These are phyloP conservation scores for Manduca sexta DNA, from an alignment of 1,140 invertebrate species.

Conservation along the genomic window DNA sequence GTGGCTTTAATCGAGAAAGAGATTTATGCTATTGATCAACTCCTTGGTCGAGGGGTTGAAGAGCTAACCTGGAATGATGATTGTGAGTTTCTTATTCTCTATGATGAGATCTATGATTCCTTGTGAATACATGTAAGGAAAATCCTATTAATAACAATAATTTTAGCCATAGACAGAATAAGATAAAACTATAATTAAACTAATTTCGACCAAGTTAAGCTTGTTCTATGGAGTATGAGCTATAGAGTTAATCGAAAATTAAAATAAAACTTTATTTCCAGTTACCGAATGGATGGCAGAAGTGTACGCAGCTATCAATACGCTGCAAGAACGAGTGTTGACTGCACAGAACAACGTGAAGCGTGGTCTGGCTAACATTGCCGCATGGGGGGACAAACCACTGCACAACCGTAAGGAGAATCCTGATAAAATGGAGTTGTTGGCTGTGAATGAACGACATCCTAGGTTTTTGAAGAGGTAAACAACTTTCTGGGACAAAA, in stretches of 20 bases:
- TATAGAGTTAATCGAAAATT: no score
- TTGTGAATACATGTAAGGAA: no score
- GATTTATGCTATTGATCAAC: slow-evolving; percentile 76
- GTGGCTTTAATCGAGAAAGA: slow-evolving; percentile 80
- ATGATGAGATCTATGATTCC: no score
- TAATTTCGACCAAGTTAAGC: no score
- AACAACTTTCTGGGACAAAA: no score
- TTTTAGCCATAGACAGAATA: no score
- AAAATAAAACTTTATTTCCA: background rate
- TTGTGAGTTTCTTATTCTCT: slow-evolving; percentile 72
- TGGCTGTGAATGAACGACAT: slow-evolving; percentile 58
- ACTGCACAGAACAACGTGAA: slow-evolving; percentile 79
- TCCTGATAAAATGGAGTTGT: slow-evolving; percentile 50
- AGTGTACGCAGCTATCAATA: slow-evolving; percentile 64
- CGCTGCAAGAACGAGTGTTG: slow-evolving; percentile 77
- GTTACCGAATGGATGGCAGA: slow-evolving; percentile 67
- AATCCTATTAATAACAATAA: no score
- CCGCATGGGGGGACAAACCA: slow-evolving; percentile 79
- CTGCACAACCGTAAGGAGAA: slow-evolving; percentile 76
- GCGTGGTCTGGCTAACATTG: slow-evolving; percentile 74
- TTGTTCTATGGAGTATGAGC: no score
- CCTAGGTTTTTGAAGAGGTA: slow-evolving; percentile 40
- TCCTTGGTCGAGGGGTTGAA: slow-evolving; percentile 77
- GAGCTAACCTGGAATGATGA: slow-evolving; percentile 81
- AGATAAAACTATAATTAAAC: no score